phyloP scores from a whole-genome alignment of 1,140 invertebrate species.

The Archivesica marissinica region DNA sequence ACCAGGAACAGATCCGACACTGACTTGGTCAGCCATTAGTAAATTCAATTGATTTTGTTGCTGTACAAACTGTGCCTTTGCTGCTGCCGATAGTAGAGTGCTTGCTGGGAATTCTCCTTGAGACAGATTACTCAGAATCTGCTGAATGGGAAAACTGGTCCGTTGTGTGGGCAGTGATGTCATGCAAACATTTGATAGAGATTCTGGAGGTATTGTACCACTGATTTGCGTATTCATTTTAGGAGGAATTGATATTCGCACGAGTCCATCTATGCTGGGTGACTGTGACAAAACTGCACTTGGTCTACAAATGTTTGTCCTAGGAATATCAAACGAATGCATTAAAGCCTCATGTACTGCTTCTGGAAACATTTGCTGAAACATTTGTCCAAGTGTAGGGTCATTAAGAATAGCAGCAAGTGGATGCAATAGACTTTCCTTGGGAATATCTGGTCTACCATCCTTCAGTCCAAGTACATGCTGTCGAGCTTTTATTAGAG shows the following conservation, averaged over 20 bases:
- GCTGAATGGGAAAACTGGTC: constrained; percentile 60
- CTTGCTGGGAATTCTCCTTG: constrained; percentile 80
- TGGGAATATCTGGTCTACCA: neutral
- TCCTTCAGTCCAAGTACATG: constrained; percentile 36
- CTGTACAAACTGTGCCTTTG: constrained; percentile 74
- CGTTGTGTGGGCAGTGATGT: neutral
- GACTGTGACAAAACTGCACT: neutral
- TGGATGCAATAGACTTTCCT: constrained; percentile 26
- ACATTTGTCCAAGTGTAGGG: constrained; percentile 46
- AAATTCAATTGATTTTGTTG: constrained; percentile 55
- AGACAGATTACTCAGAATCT: constrained; percentile 73
- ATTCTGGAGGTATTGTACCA: neutral
- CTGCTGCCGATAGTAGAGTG: constrained; percentile 76
- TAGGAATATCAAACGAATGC: constrained; percentile 11
- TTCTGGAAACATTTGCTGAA: constrained; percentile 61
- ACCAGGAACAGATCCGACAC: neutral
- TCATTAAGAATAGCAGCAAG: constrained; percentile 52
- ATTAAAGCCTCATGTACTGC: constrained; percentile 46
- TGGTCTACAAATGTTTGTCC: neutral
- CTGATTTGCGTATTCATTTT: neutral
- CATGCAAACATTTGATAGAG: neutral
- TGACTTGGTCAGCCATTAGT: constrained; percentile 49
- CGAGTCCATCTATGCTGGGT: too few species aligned
- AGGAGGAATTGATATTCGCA: neutral
- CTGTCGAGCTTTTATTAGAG: constrained; percentile 51